phyloP scores from a whole-genome alignment of 2,888 invertebrate species.

The Zaprionus lineosus region DNA sequence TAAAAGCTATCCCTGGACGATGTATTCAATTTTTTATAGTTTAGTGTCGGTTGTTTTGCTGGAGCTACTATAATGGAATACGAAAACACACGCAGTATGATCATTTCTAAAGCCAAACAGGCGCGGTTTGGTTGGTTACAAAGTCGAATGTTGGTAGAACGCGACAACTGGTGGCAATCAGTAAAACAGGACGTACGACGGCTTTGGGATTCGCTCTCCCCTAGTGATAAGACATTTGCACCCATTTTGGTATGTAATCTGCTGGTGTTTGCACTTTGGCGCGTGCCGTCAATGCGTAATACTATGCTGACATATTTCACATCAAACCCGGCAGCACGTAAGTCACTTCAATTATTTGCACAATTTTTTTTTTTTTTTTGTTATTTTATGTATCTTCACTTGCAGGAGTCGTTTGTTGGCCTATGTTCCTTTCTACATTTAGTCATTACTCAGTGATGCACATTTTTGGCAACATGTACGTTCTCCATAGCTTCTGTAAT shows the following conservation, averaged over 20 bases:
- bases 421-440: constrained; percentile 97
- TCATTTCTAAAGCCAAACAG: constrained; percentile 83
- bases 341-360: constrained; percentile 85
- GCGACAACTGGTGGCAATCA: constrained; percentile 59
- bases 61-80: constrained; percentile 95
- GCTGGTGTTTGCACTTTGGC: constrained; percentile 92
- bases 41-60: constrained; percentile 87
- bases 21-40: constrained; percentile 85
- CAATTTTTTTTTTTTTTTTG: neutral
- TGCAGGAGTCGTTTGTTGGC: constrained; percentile 89
- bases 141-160: constrained; percentile 40
- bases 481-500: constrained; percentile 90
- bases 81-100: constrained; percentile 84
- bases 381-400: neutral
- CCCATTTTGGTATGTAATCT: constrained; percentile 91
- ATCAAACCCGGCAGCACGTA: constrained; percentile 90
- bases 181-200: constrained; percentile 66
- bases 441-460: constrained; percentile 95
- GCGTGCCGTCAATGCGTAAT: constrained; percentile 87
- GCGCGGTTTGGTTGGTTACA: constrained; percentile 73
- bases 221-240: constrained; percentile 90
- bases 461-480: constrained; percentile 97
- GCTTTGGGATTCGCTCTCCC: constrained; percentile 88
- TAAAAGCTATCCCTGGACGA: too few relatives aligned
- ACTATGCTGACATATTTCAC: constrained; percentile 93